Evolutionary conservation across 2,113 vertebrate species (phyloP).

Genomic region (Pavo muticus): DNA sequence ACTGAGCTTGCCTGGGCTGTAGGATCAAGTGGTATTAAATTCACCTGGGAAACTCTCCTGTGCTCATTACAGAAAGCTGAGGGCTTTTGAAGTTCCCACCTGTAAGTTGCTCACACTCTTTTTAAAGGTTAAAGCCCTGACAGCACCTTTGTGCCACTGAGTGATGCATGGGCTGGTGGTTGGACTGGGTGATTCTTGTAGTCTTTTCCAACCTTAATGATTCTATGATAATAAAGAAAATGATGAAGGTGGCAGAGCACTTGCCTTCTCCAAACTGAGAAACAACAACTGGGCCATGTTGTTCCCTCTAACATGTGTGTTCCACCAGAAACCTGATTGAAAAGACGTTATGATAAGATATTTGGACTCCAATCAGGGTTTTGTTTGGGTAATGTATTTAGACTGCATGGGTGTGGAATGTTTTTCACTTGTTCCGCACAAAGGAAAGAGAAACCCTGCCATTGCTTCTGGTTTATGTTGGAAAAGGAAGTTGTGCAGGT

Average conservation of each 20-base stretch:
- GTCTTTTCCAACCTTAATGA: too few species aligned
- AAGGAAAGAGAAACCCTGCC: conserved; percentile 30
- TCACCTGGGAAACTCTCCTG: neutral
- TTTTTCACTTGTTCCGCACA: conserved; percentile 17
- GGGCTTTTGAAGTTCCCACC: neutral
- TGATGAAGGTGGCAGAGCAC: neutral
- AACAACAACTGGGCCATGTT: neutral
- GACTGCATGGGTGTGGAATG: neutral
- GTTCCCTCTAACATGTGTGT: neutral
- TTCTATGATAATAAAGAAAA: neutral
- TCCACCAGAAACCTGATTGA: neutral
- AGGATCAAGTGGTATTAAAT: neutral
- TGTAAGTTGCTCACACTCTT: neutral
- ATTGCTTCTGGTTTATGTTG: conserved; percentile 20
- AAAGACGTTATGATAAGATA: neutral
- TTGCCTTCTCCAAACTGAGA: neutral
- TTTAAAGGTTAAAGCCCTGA: neutral
- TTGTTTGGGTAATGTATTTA: neutral
- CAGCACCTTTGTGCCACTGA: too few species aligned
- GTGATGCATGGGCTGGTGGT: too few species aligned
- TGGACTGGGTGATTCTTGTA: too few species aligned
- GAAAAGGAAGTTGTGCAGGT: conserved; percentile 31
- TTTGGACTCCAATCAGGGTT: conserved; percentile 4
- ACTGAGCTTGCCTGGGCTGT: neutral
- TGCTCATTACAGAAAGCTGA: neutral